Base-by-base conservation (phyloP, 2,113 vertebrate genomes). In the Chaetorhynchus papuensis region DNA sequence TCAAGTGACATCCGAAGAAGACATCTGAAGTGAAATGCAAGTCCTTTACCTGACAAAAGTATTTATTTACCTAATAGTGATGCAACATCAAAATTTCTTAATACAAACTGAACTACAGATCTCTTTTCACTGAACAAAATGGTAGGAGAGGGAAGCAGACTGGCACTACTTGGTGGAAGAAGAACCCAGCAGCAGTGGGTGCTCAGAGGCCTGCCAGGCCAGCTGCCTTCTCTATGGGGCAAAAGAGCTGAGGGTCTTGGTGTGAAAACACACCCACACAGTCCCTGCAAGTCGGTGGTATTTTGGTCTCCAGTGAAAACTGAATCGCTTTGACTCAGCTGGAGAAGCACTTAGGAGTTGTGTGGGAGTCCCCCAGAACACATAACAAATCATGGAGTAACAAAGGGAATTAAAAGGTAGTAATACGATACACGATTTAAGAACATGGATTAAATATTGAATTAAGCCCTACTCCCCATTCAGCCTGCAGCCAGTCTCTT, bases 301-400 rank as follows among this genome's bases (percentile, higher is more conserved):
- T 91, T 91, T 86, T 2, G 2, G 71, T 42, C 39, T 70, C 71
- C 30, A 42, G 60, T 83, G 87, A 92, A 87, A 91, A 66, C 84
- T 94, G 75, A 80, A 71, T 68, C 4, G 2, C 60, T 88, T 54
- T 68, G 44, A 83, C 71, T 90, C 92, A 95, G 93, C 85, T 97
- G 94, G 90, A 96, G 88, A 96, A 96, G 60, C 79, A 89, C 90
- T 96, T 52, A 90, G 82, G 90, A 78, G 75, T 50, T 70, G 78
- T 63, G 92, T 93, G 85, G 94, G 92, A 92, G 90, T 85, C 71
- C 71, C 79, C 8, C 89, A 93, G 87, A 79, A 70, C 79, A 95
- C 41, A 9, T 42, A 95, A 94, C 89, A 97, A 95, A 96, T 94
- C 93, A 96, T 13, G 28, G 85, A 93, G 68, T 94, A 94, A 95